Percentiles rank a stretch among this genome's conserved stretches.
Evolutionary conservation across 1,140 invertebrate species (phyloP).

Genomic region (Hyphantria cunea): DNA sequence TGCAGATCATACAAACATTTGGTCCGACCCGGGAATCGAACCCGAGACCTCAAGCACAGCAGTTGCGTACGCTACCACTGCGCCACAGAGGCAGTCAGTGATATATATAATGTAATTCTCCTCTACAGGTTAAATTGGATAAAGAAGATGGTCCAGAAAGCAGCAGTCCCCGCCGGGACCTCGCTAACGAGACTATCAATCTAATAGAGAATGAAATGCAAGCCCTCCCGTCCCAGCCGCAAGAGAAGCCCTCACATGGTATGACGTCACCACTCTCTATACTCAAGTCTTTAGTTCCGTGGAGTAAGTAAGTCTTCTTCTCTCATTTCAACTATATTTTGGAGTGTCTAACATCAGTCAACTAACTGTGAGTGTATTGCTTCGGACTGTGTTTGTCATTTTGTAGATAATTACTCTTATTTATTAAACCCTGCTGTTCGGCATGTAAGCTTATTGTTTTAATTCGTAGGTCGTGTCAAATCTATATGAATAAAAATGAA

Average conservation of each 20-base stretch:
- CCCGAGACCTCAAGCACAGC: too few relatives aligned
- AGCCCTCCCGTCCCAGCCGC: slow-evolving; percentile 2
- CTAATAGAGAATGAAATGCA: slow-evolving; percentile 46
- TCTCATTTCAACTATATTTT: neutral
- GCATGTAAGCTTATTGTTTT: too few relatives aligned
- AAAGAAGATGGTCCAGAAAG: slow-evolving; percentile 34
- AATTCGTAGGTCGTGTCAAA: too few relatives aligned
- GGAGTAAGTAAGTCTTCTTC: slow-evolving; percentile 9
- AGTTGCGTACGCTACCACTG: too few relatives aligned
- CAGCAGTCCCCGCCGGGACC: slow-evolving; percentile 42
- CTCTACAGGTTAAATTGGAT: slow-evolving; percentile 35
- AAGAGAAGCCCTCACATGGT: slow-evolving; percentile 36
- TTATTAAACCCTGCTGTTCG: too few relatives aligned
- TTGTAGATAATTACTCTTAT: too few relatives aligned
- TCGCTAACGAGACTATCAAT: slow-evolving; percentile 37
- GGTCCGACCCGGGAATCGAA: too few relatives aligned
- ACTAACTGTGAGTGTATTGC: neutral
- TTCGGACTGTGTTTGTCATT: too few relatives aligned
- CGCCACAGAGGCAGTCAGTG: too few relatives aligned
- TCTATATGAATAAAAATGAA: too few relatives aligned
- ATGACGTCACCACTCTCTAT: slow-evolving; percentile 13
- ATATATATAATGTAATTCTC: slow-evolving; percentile 1
- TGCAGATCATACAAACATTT: too few relatives aligned
- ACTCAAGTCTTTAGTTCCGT: neutral
- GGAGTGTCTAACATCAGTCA: slow-evolving; percentile 1